Conservation (phyloP, 2,888 invertebrate species). For the Allygus modestus region DNA sequence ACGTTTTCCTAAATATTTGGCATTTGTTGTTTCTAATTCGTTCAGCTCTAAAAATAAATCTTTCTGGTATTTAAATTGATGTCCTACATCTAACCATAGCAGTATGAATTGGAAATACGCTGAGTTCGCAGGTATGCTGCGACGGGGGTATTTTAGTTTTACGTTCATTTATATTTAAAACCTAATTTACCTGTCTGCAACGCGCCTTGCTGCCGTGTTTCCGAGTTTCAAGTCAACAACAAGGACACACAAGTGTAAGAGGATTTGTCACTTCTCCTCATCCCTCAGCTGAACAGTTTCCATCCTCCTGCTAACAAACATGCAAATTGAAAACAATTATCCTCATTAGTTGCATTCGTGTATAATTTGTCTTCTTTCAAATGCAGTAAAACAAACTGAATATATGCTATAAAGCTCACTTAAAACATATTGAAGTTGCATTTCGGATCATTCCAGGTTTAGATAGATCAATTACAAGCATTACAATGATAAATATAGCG, state of each 20-base stretch:
- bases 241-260: background rate
- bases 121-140: no score
- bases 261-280: background rate
- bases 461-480: no score
- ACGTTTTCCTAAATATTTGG: background rate
- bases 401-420: background rate
- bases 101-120: background rate
- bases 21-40: no score
- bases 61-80: background rate
- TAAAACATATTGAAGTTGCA: background rate
- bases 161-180: background rate
- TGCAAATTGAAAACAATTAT: background rate
- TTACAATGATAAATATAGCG: no score
- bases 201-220: background rate
- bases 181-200: no score
- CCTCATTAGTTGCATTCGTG: background rate
- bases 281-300: background rate
- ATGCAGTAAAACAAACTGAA: background rate
- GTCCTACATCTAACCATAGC: no score
- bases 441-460: background rate
- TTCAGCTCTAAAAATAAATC: no score
- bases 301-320: background rate
- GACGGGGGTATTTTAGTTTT: no score
- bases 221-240: background rate
- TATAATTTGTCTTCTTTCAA: background rate